These are phyloP conservation scores for Pangasianodon gigas DNA, from an alignment of 2,113 vertebrate species.

Conservation along the genomic window DNA sequence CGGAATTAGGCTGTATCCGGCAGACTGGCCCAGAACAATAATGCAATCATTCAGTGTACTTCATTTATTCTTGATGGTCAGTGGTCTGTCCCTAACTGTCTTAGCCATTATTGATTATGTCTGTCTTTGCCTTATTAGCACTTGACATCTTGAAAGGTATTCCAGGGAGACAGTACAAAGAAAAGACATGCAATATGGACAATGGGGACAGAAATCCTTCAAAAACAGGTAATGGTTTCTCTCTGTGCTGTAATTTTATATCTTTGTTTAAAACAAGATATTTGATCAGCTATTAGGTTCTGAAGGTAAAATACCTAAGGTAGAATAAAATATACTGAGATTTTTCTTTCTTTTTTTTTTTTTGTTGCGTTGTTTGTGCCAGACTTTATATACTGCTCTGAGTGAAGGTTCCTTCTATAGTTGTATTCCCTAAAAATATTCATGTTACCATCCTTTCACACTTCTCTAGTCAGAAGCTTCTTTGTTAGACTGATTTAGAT, in stretches of 20 bases:
- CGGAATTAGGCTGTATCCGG: slow-evolving; percentile 14
- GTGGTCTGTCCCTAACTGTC: slow-evolving; percentile 28
- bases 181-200: slow-evolving; percentile 20
- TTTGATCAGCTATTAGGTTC: too few relatives aligned
- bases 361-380: too few relatives aligned
- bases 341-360: too few relatives aligned
- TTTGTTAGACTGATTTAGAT: too few relatives aligned
- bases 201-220: neutral
- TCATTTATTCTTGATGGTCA: slow-evolving; percentile 39
- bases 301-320: too few relatives aligned
- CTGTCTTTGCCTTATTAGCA: slow-evolving; percentile 46
- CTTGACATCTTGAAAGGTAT: slow-evolving; percentile 47
- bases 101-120: slow-evolving; percentile 39
- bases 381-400: too few relatives aligned
- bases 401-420: too few relatives aligned
- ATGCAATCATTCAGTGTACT: slow-evolving; percentile 23
- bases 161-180: slow-evolving; percentile 21
- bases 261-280: neutral
- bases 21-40: slow-evolving; percentile 29
- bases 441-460: too few relatives aligned
- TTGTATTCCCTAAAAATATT: too few relatives aligned
- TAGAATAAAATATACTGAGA: too few relatives aligned
- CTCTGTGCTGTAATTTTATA: neutral
- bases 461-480: too few relatives aligned
- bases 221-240: slow-evolving; percentile 11